Evolutionary conservation across 1,140 invertebrate species (phyloP).

Genomic region (Drosophila arawakana): DNA sequence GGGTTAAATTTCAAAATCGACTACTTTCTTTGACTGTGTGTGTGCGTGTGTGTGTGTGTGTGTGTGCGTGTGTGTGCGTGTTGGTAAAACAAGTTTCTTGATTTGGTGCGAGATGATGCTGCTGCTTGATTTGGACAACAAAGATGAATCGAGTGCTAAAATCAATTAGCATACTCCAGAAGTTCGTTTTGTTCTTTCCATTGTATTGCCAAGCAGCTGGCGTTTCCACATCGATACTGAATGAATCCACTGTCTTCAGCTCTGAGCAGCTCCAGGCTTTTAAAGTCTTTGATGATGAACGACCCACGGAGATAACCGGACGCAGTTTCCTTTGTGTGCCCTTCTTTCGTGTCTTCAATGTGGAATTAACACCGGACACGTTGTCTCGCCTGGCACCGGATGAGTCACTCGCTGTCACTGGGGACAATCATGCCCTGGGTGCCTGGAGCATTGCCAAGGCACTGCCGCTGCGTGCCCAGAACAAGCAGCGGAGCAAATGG

Average conservation of each 20-base stretch:
- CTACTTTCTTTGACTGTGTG: constrained; percentile 9
- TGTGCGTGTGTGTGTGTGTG: too few species aligned
- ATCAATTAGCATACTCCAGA: constrained; percentile 76
- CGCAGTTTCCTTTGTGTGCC: constrained; percentile 78
- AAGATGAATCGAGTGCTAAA: constrained; percentile 81
- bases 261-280: constrained; percentile 60
- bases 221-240: constrained; percentile 27
- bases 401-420: constrained; percentile 84
- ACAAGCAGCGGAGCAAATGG: constrained; percentile 55
- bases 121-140: constrained; percentile 52
- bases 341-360: constrained; percentile 69
- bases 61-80: not conserved
- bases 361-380: constrained; percentile 50
- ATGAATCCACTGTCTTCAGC: constrained; percentile 60
- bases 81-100: constrained; percentile 66
- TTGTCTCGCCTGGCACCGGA: constrained; percentile 53
- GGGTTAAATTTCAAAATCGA: constrained; percentile 11
- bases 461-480: constrained; percentile 66
- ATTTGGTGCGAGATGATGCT: constrained; percentile 55
- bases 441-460: constrained; percentile 84
- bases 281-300: constrained; percentile 64
- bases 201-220: constrained; percentile 30
- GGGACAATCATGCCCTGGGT: constrained; percentile 83
- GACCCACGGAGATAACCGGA: constrained; percentile 40
- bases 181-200: constrained; percentile 37